phyloP scores from a whole-genome alignment of 2,113 vertebrate genomes.

The Hypanus sabinus region DNA sequence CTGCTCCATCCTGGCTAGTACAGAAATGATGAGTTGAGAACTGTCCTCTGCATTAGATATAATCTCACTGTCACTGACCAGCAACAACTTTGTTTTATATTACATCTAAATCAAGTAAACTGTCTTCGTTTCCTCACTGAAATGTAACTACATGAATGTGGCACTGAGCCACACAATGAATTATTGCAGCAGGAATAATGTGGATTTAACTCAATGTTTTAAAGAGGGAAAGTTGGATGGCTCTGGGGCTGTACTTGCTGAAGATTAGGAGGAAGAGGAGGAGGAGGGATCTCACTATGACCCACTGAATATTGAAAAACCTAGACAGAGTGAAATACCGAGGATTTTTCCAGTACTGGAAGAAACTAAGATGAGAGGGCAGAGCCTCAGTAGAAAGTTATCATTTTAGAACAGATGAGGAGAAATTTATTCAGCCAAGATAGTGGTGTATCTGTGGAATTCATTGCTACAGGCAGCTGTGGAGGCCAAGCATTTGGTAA shows the following conservation, averaged over 20 bases:
- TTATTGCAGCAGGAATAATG: background rate
- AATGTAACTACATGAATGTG: background rate
- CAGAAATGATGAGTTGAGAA: background rate
- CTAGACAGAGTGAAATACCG: too few species aligned
- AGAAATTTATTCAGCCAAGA: too few species aligned
- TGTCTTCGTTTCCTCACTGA: background rate
- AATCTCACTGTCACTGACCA: background rate
- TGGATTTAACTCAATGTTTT: background rate
- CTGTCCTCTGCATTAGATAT: background rate
- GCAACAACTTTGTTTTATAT: background rate
- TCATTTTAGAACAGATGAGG: too few species aligned
- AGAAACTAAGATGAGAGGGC: too few species aligned
- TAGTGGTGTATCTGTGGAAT: too few species aligned
- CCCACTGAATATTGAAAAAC: too few species aligned
- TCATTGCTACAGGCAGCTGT: too few species aligned
- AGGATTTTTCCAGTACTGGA: too few species aligned
- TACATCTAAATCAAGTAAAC: background rate
- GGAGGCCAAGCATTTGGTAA: too few species aligned
- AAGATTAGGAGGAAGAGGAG: background rate
- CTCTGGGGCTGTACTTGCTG: too few species aligned
- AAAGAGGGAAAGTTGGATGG: background rate
- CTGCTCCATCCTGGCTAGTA: background rate
- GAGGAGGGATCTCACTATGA: too few species aligned
- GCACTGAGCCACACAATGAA: background rate
- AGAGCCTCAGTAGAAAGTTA: too few species aligned